Evolutionary conservation across 2,797 vertebrate species (phyloP), one percentile per base, ranked within the genome.

Genomic region (Peromyscus attwateri): DNA sequence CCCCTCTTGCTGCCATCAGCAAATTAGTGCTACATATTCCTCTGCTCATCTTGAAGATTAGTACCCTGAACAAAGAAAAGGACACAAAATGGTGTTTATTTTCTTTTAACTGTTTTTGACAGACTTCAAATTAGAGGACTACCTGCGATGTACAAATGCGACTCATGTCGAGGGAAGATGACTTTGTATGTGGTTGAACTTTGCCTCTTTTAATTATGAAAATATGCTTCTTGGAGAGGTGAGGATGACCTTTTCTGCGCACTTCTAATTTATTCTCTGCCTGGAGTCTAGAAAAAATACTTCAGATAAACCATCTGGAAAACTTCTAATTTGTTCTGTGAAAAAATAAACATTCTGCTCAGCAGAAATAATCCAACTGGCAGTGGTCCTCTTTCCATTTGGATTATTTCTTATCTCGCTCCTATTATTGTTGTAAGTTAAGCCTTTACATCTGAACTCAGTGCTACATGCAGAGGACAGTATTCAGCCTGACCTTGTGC

Each of bases 21-120:
- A 98, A 98, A 98, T 98, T 97, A 98, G 91, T 97, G 70, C 96
- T 97, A 96, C 93, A 85, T 31, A 97, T 98, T 98, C 87, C 87
- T 97, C 17, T 80, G 49, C 94, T 98, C 97, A 95, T 98, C 97
- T 84, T 95, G 89, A 97, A 96, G 95, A 95, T 96, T 90, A 64
- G 37, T 96, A 77, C 68, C 97, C 75, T 89, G 93, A 97, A 97
- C 89, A 98, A 96, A 98, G 77, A 71, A 98, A 97, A 95, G 62
- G 23, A 66, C 57, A 57, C 5, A 94, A 97, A 92, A 97, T 11
- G 87, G 52, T 96, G 37, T 98, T 98, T 80, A 94, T 95, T 97
- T 95, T 87, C 97, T 95, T 85, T 92, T 97, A 97, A 97, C 66
- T 90, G 93, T 98, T 98, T 98, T 97, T 94, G 90, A 97, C 92